Base-by-base conservation (phyloP, 2,888 invertebrate genomes). In the Bellardia pandia region DNA sequence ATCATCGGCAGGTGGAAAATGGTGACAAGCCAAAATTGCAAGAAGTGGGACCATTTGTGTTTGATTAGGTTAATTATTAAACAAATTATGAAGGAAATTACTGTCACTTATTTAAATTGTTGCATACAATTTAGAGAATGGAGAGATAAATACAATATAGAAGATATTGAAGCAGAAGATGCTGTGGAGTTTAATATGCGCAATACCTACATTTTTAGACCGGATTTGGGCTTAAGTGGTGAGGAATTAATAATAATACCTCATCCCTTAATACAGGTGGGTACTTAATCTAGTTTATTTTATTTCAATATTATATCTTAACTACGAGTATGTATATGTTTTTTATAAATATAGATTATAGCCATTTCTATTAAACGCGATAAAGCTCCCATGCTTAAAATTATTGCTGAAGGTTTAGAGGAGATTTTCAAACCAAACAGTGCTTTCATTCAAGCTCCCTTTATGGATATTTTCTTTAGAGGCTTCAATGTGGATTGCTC, bases 1-100 rank as follows among this genome's bases (percentile, higher is more conserved):
- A 98, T 93, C 95, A 96, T 0, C 94, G 94, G 0, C 96, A 96
- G 56, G 95, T 97, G 0, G 95, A 95, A 87, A 94, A 94, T 23
- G 97, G 97, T 0, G 96, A 82, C 0, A 95, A 95, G 48, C 97
- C 98, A 0, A 71, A 16, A 30, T 92, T 98, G 0, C 94, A 96
- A 89, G 96, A 98, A 94, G 92, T 97, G 2, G 98, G 98, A 66
- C 98, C 98, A 0, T 97, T 95, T 92, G 95, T 96, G 90, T 98
- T 96, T 92, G 96, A 96, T 97, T 97, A 95, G 96, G 64, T 13
- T 69, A 48, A 37, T 37, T 37, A 5, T 37, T 37, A 37, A 37
- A 37, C 6, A 37, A 37, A 33, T 23, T 23, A 23, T 5, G 5
- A 37, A 30, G 4, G 9, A 23, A 66, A 85, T 62, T 62, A 48